These are phyloP conservation scores for Apostichopus japonicus DNA, from an alignment of 35 echinoderm and acorn worm species.

Conservation along the genomic window DNA sequence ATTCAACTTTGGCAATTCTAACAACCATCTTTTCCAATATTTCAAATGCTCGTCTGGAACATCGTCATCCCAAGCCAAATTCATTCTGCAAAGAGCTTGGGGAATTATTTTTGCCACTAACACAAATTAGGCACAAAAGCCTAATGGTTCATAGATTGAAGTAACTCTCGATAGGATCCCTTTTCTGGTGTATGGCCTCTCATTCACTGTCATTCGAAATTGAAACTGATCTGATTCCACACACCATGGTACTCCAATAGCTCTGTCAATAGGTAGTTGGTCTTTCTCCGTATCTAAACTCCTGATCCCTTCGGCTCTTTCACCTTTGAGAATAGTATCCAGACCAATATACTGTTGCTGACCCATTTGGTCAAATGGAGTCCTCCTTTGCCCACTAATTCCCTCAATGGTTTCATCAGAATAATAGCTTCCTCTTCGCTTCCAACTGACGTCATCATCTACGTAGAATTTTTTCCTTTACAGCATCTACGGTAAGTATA, in stretches of 20 bases:
- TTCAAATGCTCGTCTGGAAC: conserved; percentile 46
- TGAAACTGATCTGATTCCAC: conserved; percentile 63
- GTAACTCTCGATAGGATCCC: conserved; percentile 60
- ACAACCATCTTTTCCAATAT: conserved; percentile 67
- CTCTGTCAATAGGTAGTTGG: conserved; percentile 61
- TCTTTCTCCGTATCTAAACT: conserved; percentile 58
- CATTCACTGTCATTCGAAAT: conserved; percentile 53
- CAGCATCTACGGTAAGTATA: conserved; percentile 12
- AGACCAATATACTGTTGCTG: conserved; percentile 71
- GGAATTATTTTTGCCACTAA: conserved; percentile 70
- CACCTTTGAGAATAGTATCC: conserved; percentile 56
- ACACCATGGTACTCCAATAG: conserved; percentile 65
- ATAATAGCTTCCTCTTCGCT: conserved; percentile 58
- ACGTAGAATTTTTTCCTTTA: conserved; percentile 74
- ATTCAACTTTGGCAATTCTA: conserved; percentile 67
- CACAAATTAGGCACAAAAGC: conserved; percentile 64
- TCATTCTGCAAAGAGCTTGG: conserved; percentile 70
- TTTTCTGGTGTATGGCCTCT: conserved; percentile 54
- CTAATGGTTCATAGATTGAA: conserved; percentile 81
- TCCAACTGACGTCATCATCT: conserved; percentile 73
- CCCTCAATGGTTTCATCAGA: conserved; percentile 56
- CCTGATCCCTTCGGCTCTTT: conserved; percentile 66
- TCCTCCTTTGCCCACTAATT: conserved; percentile 47
- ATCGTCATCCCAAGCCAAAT: conserved; percentile 75
- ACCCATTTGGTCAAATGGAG: conserved; percentile 77